These are phyloP conservation scores for Aphelinus atriplicis DNA, from an alignment of 1,140 invertebrate species.

Conservation along the genomic window DNA sequence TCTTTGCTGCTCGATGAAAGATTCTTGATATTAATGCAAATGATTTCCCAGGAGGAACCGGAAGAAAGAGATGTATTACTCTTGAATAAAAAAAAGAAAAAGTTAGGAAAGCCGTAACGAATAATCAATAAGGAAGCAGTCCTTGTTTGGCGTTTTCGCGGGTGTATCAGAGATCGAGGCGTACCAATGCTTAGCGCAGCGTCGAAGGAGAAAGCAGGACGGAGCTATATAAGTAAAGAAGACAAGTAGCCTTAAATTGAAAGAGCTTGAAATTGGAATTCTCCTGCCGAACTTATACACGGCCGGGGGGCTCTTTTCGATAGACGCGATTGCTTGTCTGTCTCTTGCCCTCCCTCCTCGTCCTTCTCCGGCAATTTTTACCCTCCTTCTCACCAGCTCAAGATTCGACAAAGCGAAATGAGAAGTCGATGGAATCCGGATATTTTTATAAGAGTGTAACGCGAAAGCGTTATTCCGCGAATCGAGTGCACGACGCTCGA, in stretches of 20 bases:
- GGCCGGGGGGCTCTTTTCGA: conserved; percentile 46
- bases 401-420: no score
- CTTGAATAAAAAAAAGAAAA: conserved; percentile 28
- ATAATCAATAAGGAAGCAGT: conserved; percentile 10
- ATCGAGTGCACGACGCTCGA: background rate
- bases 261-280: conserved; percentile 59
- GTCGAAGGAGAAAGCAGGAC: background rate
- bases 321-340: conserved; percentile 44
- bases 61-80: conserved; percentile 2
- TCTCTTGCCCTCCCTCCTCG: background rate
- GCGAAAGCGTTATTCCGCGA: background rate
- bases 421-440: background rate
- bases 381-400: background rate
- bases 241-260: conserved; percentile 59
- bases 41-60: conserved; percentile 3
- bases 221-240: conserved; percentile 37
- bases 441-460: background rate
- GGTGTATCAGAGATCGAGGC: conserved; percentile 10
- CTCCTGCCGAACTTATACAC: conserved; percentile 54
- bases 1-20: background rate
- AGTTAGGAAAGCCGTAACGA: conserved; percentile 7
- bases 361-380: background rate
- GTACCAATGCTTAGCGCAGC: background rate
- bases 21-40: conserved; percentile 6
- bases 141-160: background rate